Evolutionary conservation across 2,113 vertebrate species (phyloP).

Genomic region (Oenanthe oenanthe): DNA sequence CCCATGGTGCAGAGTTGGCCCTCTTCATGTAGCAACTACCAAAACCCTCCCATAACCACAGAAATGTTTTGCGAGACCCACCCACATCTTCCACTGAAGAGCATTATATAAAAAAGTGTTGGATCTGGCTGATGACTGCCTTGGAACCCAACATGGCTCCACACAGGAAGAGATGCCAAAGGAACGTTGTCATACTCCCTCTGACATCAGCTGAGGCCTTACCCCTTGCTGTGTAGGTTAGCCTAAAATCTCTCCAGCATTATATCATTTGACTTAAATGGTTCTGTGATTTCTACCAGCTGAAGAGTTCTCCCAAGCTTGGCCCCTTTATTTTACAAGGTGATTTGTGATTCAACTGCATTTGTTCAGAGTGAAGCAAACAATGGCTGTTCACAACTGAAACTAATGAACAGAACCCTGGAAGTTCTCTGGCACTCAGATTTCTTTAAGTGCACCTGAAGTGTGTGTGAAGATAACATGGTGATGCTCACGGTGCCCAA

Average conservation of each 20-base stretch:
- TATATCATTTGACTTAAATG: not conserved
- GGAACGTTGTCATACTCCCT: not conserved
- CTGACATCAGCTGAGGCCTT: slow-evolving; percentile 35
- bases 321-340: not conserved
- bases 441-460: not conserved
- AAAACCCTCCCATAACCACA: slow-evolving; percentile 39
- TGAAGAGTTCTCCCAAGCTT: not conserved
- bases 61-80: slow-evolving; percentile 34
- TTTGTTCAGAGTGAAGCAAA: not conserved
- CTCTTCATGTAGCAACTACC: not conserved
- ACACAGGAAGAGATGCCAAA: slow-evolving; percentile 32
- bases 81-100: slow-evolving; percentile 37
- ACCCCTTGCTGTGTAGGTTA: slow-evolving; percentile 29
- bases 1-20: not conserved
- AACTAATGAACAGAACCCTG: not conserved
- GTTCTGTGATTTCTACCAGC: slow-evolving; percentile 27
- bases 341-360: not conserved
- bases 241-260: slow-evolving; percentile 18
- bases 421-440: not conserved
- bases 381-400: not conserved
- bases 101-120: slow-evolving; percentile 4
- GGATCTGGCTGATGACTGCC: not conserved
- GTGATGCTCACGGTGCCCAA: accelerated
- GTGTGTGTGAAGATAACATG: not conserved
- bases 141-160: slow-evolving; percentile 26